Evolutionary conservation across 2,113 vertebrate species (phyloP).

Genomic region (Embiotoca jacksoni): DNA sequence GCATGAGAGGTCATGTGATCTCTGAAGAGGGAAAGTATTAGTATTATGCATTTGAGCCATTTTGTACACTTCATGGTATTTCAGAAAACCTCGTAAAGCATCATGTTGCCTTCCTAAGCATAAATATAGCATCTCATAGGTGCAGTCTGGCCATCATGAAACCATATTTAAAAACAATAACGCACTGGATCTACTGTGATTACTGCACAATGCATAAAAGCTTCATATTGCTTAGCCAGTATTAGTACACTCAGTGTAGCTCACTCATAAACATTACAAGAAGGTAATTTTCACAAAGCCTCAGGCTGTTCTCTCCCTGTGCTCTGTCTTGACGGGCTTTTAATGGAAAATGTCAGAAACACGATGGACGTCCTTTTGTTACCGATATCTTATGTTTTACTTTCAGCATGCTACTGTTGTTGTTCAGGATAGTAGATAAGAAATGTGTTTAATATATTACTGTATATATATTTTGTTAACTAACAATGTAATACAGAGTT

Average conservation of each 20-base stretch:
- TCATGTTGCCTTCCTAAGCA: constrained; percentile 53
- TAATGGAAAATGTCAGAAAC: constrained; percentile 6
- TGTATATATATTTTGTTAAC: constrained; percentile 29
- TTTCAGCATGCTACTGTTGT: constrained; percentile 54
- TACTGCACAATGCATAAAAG: constrained; percentile 34
- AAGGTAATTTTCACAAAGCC: constrained; percentile 42
- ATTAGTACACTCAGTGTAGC: constrained; percentile 11
- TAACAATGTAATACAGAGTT: constrained; percentile 37
- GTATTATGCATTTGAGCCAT: constrained; percentile 46
- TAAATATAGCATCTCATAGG: constrained; percentile 42
- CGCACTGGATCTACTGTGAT: constrained; percentile 65
- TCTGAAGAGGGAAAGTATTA: constrained; percentile 23
- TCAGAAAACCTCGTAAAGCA: constrained; percentile 55
- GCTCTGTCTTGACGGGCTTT: neutral
- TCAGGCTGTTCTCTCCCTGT: constrained; percentile 11
- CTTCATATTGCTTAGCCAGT: constrained; percentile 9
- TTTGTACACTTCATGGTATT: constrained; percentile 49
- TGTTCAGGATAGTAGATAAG: constrained; percentile 27
- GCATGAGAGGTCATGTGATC: constrained; percentile 17
- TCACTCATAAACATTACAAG: constrained; percentile 15
- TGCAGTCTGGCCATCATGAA: constrained; percentile 43
- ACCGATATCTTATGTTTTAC: constrained; percentile 6
- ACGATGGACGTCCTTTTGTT: constrained; percentile 5
- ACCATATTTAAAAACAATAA: constrained; percentile 43
- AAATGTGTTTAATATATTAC: constrained; percentile 53